phyloP scores from a whole-genome alignment of 2,888 invertebrate species.

The Drosophila yooni region DNA sequence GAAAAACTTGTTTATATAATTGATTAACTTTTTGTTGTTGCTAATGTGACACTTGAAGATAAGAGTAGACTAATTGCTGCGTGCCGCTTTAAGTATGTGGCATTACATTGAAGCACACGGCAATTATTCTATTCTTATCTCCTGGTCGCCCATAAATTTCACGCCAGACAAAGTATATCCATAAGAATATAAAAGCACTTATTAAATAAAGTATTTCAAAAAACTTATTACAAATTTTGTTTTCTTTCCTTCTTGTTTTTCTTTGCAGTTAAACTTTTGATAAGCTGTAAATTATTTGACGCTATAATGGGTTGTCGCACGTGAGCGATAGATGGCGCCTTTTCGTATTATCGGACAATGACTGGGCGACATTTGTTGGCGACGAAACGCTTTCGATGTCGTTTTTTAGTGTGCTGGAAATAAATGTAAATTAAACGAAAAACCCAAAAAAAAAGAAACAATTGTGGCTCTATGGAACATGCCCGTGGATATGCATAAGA shows the following conservation, averaged over 20 bases:
- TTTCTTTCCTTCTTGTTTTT: neutral
- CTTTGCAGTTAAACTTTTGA: constrained; percentile 33
- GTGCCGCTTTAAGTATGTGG: neutral
- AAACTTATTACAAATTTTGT: constrained; percentile 3
- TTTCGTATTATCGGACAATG: constrained; percentile 45
- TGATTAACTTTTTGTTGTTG: constrained; percentile 7
- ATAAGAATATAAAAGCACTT: neutral
- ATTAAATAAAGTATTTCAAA: neutral
- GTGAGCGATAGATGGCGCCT: constrained; percentile 20
- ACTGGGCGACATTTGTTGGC: constrained; percentile 21
- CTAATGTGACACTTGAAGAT: constrained; percentile 25
- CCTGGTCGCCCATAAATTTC: constrained; percentile 11
- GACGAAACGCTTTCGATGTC: constrained; percentile 9
- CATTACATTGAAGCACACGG: neutral
- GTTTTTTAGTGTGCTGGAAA: constrained; percentile 2
- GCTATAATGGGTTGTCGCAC: constrained; percentile 1
- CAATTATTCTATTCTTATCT: neutral
- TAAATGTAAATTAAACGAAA: constrained; percentile 2
- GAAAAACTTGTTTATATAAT: constrained; percentile 30
- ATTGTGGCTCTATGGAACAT: constrained; percentile 70
- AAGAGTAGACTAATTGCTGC: constrained; percentile 41
- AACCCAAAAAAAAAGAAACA: constrained; percentile 3
- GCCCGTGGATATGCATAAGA: constrained; percentile 88
- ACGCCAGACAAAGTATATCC: neutral
- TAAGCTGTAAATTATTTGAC: neutral